phyloP scores from a whole-genome alignment of 2,113 vertebrate species.

The Cheirogaleus medius region DNA sequence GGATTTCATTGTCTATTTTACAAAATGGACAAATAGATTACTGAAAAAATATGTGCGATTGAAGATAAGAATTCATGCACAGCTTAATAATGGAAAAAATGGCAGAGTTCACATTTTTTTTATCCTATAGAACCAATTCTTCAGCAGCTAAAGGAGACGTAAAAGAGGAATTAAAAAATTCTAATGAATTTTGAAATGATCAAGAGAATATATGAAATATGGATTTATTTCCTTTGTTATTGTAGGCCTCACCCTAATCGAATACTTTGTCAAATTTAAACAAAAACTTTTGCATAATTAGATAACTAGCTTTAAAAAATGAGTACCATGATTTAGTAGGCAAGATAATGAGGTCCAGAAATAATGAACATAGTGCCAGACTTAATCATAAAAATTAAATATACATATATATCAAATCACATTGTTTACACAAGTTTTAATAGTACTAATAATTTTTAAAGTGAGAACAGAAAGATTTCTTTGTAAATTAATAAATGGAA shows the following conservation, averaged over 20 bases:
- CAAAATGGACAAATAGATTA: background rate
- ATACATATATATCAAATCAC: constrained; percentile 10
- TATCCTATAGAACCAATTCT: background rate
- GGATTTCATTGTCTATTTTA: background rate
- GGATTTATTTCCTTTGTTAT: background rate
- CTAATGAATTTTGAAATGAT: constrained; percentile 21
- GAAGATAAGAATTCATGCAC: background rate
- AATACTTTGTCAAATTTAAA: constrained; percentile 46
- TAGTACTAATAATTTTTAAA: constrained; percentile 8
- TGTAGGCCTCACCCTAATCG: background rate
- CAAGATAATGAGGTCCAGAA: constrained; percentile 8
- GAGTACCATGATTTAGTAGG: background rate
- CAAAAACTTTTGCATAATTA: background rate
- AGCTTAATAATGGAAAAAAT: background rate
- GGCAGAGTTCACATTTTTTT: background rate
- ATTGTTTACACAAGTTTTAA: background rate
- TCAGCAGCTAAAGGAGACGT: background rate
- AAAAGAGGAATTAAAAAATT: background rate
- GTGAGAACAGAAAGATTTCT: background rate
- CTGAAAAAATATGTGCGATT: background rate
- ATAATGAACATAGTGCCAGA: background rate
- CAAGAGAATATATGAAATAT: background rate
- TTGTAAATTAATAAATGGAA: constrained; percentile 39
- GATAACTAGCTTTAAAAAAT: background rate
- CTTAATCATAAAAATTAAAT: background rate